Conservation (phyloP, 2,888 invertebrate species). For the Zhengitettix transpicula region DNA sequence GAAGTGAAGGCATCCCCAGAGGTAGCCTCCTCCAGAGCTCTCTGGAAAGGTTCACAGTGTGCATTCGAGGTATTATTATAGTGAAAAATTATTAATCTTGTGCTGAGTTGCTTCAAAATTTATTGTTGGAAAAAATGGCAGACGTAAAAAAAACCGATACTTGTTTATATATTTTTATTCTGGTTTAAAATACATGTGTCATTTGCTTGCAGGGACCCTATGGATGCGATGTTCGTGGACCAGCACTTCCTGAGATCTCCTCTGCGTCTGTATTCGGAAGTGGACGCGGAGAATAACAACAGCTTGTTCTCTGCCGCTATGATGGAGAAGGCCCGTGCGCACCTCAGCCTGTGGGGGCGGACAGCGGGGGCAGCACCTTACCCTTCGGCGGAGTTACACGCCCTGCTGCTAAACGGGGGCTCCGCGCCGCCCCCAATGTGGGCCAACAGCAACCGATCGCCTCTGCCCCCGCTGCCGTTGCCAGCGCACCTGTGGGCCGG, state of each 20-base stretch:
- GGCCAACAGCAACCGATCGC: conserved; percentile 14
- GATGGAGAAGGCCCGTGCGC: conserved; percentile 26
- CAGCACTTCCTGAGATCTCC: conserved; percentile 52
- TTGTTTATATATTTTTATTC: too few species aligned
- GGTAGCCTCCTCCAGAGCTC: too few species aligned
- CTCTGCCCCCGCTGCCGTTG: conserved; percentile 21
- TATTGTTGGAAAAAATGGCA: too few species aligned
- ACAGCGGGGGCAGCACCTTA: conserved; percentile 18
- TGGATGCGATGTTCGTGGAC: conserved; percentile 64
- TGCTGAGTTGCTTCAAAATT: too few species aligned
- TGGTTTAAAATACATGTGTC: too few species aligned
- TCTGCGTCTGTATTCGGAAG: conserved; percentile 37
- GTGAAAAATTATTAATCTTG: too few species aligned
- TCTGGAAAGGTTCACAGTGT: too few species aligned
- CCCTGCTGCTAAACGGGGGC: conserved; percentile 22
- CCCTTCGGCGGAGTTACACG: conserved; percentile 23
- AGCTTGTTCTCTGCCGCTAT: conserved; percentile 30
- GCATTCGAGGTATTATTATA: too few species aligned
- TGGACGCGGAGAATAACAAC: conserved; percentile 35
- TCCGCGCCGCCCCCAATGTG: conserved; percentile 13
- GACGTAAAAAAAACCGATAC: too few species aligned
- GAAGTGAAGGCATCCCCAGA: too few species aligned
- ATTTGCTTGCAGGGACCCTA: conserved; percentile 40
- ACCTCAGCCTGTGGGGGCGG: conserved; percentile 28
- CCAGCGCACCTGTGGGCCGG: conserved; percentile 31